A percentile compares a stretch with the other conserved stretches of the same genome.
Evolutionary conservation across 2,888 invertebrate genomes (phyloP).

Genomic region (Aspidiotus rigidus): DNA sequence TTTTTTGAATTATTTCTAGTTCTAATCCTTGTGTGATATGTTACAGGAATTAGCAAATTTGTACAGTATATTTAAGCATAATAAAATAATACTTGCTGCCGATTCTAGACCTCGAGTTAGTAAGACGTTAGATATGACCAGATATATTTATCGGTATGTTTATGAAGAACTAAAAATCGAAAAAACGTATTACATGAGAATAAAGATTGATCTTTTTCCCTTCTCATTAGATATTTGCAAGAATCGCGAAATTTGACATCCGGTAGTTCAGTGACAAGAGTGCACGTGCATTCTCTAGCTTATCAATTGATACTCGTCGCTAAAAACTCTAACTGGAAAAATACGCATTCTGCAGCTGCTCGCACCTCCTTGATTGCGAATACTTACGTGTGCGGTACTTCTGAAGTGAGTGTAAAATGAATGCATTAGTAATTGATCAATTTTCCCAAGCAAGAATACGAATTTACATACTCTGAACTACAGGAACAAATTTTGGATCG

Average conservation of each 20-base stretch:
- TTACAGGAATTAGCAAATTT: conserved; percentile 61
- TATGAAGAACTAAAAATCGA: background rate
- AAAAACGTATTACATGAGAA: background rate
- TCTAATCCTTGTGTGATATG: conserved; percentile 23
- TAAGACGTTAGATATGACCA: conserved; percentile 69
- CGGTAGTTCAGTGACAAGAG: conserved; percentile 56
- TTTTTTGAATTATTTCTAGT: background rate
- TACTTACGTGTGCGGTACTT: conserved; percentile 67
- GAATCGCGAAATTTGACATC: background rate
- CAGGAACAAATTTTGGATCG: too few relatives aligned
- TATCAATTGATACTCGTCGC: conserved; percentile 72
- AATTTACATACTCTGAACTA: too few relatives aligned
- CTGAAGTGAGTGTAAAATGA: conserved; percentile 45
- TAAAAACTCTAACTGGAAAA: conserved; percentile 61
- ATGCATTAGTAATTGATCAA: too few relatives aligned
- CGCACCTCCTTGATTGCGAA: conserved; percentile 74
- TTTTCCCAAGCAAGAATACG: too few relatives aligned
- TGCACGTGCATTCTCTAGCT: conserved; percentile 80
- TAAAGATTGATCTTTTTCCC: background rate
- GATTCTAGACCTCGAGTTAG: conserved; percentile 73
- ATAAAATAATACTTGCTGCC: conserved; percentile 61
- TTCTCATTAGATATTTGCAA: conserved; percentile 18
- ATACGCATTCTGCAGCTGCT: conserved; percentile 67
- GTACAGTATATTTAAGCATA: conserved; percentile 57
- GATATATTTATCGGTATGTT: conserved; percentile 51